phyloP scores from a whole-genome alignment of 2,888 invertebrate species.

The Hydriomena furcata region DNA sequence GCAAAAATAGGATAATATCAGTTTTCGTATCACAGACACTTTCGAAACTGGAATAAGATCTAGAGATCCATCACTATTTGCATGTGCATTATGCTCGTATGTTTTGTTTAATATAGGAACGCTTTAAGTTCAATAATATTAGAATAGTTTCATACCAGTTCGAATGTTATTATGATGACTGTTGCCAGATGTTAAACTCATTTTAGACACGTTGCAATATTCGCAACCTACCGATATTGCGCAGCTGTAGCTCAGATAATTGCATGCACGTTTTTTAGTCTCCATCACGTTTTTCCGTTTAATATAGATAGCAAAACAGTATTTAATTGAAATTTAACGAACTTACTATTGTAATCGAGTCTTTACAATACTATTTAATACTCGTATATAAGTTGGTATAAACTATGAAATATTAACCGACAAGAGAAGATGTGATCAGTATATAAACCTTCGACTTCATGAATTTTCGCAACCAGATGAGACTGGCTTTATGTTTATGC shows the following conservation, averaged over 20 bases:
- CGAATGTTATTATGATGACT: conserved; percentile 14
- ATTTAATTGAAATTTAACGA: no score
- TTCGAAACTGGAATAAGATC: background rate
- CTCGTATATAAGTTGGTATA: no score
- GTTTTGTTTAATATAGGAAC: conserved; percentile 9
- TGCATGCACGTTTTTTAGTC: conserved; percentile 8
- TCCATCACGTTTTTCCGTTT: background rate
- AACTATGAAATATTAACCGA: no score
- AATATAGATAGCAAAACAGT: background rate
- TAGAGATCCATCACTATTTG: background rate
- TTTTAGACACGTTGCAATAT: conserved; percentile 15
- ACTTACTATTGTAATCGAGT: no score
- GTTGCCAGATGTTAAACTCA: conserved; percentile 19
- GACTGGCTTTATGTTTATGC: no score
- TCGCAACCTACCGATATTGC: background rate
- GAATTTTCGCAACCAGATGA: no score
- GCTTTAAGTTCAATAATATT: conserved; percentile 13
- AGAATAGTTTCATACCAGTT: conserved; percentile 12
- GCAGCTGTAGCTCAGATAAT: conserved; percentile 6
- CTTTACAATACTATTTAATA: no score
- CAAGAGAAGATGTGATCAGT: no score
- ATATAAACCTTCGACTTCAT: no score
- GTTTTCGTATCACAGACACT: no score
- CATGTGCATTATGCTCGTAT: background rate
- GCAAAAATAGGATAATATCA: no score